Evolutionary conservation across 2,113 vertebrate genomes (phyloP).

Genomic region (Pteronura brasiliensis): DNA sequence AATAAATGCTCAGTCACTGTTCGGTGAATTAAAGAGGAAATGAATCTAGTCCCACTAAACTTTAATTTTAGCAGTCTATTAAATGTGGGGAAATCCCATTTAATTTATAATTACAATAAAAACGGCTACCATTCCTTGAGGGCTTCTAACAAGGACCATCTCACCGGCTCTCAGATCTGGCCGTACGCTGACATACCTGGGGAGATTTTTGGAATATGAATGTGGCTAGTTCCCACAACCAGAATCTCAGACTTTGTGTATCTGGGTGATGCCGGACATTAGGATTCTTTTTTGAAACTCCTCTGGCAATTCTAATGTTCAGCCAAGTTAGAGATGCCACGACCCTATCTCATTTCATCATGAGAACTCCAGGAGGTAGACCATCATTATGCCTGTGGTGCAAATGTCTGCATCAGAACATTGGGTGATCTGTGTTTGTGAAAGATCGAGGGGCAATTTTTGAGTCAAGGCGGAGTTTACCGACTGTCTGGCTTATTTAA

Average conservation of each 20-base stretch:
- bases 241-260: background rate
- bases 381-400: background rate
- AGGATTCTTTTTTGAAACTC: background rate
- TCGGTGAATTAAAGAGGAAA: background rate
- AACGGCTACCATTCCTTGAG: background rate
- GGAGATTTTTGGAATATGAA: background rate
- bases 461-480: background rate
- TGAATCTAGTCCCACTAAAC: background rate
- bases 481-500: background rate
- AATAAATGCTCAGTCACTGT: background rate
- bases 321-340: background rate
- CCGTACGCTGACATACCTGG: background rate
- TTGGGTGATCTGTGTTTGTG: background rate
- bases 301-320: background rate
- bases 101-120: constrained; percentile 31
- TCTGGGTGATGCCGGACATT: background rate
- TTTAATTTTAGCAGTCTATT: background rate
- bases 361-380: background rate
- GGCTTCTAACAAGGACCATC: background rate
- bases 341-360: background rate
- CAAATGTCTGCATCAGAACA: background rate
- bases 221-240: background rate
- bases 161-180: background rate
- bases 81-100: background rate
- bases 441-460: no score